Conservation (phyloP, 2,113 vertebrate species). For the Notiomystis cincta region DNA sequence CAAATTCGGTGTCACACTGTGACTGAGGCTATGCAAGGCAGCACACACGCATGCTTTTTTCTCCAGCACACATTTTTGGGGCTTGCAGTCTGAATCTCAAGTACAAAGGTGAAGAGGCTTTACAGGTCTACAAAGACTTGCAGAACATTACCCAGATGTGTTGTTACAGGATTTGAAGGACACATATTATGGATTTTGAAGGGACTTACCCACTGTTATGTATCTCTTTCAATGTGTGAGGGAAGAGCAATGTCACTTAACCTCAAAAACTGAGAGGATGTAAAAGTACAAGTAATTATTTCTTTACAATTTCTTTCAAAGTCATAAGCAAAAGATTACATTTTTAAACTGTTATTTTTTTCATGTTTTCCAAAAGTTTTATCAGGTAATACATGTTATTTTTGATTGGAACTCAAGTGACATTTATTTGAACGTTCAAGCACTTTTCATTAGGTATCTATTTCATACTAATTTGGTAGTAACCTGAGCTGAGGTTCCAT, state of each 20-base stretch:
- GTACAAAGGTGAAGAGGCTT: neutral
- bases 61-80: neutral
- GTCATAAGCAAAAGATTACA: neutral
- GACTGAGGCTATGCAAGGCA: neutral
- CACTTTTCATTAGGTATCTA: neutral
- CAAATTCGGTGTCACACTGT: neutral
- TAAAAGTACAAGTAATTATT: neutral
- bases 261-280: neutral
- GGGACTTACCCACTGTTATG: rapidly evolving
- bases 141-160: neutral
- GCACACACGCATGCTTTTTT: neutral
- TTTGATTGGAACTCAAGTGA: neutral
- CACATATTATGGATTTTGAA: rapidly evolving
- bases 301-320: neutral
- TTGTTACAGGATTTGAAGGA: neutral
- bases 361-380: neutral
- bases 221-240: neutral
- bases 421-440: neutral
- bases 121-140: neutral
- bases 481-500: neutral
- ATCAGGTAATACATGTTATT: neutral
- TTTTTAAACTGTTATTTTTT: neutral
- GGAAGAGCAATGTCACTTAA: neutral
- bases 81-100: neutral
- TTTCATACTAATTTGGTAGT: neutral